Base-by-base conservation (phyloP, 2,888 invertebrate genomes). In the Troilus luridus region DNA sequence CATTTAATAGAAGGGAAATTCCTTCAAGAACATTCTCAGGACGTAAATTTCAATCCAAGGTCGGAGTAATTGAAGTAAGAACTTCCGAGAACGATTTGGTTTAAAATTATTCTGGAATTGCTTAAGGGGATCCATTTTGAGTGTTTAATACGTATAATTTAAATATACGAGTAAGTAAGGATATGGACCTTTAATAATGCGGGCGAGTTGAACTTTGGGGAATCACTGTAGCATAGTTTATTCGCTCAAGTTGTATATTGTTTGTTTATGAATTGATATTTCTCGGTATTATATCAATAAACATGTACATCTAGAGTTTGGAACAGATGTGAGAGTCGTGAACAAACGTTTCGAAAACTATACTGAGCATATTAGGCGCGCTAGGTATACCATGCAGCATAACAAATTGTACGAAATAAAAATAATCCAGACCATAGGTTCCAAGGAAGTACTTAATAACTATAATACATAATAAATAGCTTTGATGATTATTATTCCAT, bases 11-110 rank as follows among this genome's bases (percentile, higher is more conserved):
- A 67, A 67, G 24, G 24, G 24, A 67, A 67, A 67, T 67, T 67
- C 24, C 24, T 67, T 27, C 12, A 67, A 14, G 24, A 27, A 27
- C 67, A 12, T 67, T 27, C 67, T 67, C 24, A 67, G 24, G 11
- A 67, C 12, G 24, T 67, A 27, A 67, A 67, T 67, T 11, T 67
- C 24, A 67, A 67, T 24, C 14, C 24, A 67, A 64, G n/a, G 64
- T 64, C 10, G 10, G 9, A 0, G n/a, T n/a, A 64, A 64, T 64
- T 64, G 64, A 64, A 64, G 64, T 64, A 8, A 10, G 9, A n/a
- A n/a, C 64, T 64, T 64, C 64, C 64, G 64, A 64, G n/a, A n/a
- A 64, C 64, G n/a, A 64, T 64, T n/a, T 64, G n/a, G n/a, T 64
- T 10, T 64, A 64, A 64, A 64, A 64, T 64, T 64, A 64, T 64